These are phyloP conservation scores for Pangasius macronema DNA, from an alignment of 2,797 vertebrate species.

Conservation along the genomic window DNA sequence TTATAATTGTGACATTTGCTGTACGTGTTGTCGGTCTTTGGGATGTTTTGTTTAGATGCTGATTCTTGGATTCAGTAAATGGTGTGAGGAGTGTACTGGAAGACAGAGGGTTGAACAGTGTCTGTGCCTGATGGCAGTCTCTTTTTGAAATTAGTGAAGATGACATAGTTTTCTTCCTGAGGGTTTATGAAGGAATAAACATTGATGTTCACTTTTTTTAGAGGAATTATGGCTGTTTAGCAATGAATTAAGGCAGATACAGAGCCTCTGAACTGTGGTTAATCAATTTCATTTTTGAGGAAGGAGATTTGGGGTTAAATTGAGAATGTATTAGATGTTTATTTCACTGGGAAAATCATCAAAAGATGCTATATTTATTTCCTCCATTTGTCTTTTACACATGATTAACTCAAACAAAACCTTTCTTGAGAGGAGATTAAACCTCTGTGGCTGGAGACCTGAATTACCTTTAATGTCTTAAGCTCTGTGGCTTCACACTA, in stretches of 20 bases:
- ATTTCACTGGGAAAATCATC: background rate
- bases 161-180: slow-evolving; percentile 39
- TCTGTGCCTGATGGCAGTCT: slow-evolving; percentile 22
- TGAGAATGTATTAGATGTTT: background rate
- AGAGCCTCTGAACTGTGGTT: background rate
- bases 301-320: background rate
- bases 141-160: slow-evolving; percentile 42
- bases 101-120: slow-evolving; percentile 26
- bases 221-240: background rate
- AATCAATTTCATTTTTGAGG: background rate
- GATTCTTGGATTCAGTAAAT: background rate
- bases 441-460: background rate
- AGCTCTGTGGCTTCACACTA: background rate
- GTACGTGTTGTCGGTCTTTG: no score
- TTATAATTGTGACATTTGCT: no score
- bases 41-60: background rate
- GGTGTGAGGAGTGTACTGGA: slow-evolving; percentile 1
- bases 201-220: slow-evolving; percentile 30
- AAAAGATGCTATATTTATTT: background rate
- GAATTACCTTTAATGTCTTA: slow-evolving; percentile 10
- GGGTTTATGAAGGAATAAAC: slow-evolving; percentile 10
- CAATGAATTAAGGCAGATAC: background rate
- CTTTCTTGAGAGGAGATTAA: background rate
- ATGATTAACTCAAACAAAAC: background rate
- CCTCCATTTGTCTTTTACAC: background rate